Evolutionary conservation across 2,888 invertebrate species (phyloP).

Genomic region (Petrophora chlorosata): DNA sequence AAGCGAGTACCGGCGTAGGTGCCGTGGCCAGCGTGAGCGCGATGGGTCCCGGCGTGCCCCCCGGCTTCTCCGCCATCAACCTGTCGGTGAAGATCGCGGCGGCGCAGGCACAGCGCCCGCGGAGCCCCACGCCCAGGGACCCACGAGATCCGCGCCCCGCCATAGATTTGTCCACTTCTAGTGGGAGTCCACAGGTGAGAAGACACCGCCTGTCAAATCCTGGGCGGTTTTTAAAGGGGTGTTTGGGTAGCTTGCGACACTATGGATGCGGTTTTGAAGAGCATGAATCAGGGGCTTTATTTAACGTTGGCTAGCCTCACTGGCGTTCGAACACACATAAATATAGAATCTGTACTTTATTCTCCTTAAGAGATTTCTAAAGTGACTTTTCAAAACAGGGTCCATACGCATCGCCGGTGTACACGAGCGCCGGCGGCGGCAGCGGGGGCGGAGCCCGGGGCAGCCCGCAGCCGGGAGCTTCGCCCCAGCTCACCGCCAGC

Average conservation of each 20-base stretch:
- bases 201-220: conserved; percentile 18
- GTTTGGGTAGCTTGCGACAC: too few species aligned
- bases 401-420: conserved; percentile 90
- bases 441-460: conserved; percentile 88
- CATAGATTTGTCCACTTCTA: conserved; percentile 94
- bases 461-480: conserved; percentile 93
- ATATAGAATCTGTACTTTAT: conserved; percentile 13
- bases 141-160: conserved; percentile 92
- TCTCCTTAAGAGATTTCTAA: conserved; percentile 34
- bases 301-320: conserved; percentile 1
- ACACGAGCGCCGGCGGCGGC: conserved; percentile 89
- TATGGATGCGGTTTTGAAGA: conserved; percentile 16
- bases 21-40: conserved; percentile 85
- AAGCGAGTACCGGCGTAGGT: conserved; percentile 82
- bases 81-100: conserved; percentile 93
- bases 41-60: conserved; percentile 87
- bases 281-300: conserved; percentile 11
- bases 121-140: conserved; percentile 89
- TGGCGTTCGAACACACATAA: neutral
- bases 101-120: conserved; percentile 87
- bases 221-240: neutral
- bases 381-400: conserved; percentile 83
- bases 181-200: conserved; percentile 93
- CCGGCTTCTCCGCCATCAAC: conserved; percentile 92
- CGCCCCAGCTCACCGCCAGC: conserved; percentile 91